A percentile compares a stretch with the other conserved stretches of the same genome.
phyloP scores from a whole-genome alignment of 2,888 invertebrate genomes.

The Cataglyphis cursor region DNA sequence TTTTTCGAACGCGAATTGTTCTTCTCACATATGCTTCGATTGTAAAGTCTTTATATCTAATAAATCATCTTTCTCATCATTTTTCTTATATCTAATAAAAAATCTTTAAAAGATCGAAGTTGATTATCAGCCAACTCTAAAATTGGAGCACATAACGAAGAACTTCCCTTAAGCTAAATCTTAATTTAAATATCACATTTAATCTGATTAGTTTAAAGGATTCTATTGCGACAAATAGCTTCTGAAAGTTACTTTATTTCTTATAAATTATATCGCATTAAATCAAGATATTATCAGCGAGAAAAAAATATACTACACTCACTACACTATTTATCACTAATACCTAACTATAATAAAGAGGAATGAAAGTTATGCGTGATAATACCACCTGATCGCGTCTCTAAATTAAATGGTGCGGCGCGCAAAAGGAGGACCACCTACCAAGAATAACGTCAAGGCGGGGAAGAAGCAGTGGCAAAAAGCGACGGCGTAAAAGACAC shows the following conservation, averaged over 20 bases:
- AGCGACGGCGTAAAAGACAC: slow-evolving; percentile 58
- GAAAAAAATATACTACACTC: background rate
- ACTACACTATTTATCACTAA: background rate
- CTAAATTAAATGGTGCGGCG: slow-evolving; percentile 61
- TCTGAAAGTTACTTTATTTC: background rate
- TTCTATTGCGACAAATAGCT: background rate
- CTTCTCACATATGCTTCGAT: background rate
- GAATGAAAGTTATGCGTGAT: slow-evolving; percentile 26
- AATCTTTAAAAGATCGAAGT: background rate
- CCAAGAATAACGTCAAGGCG: slow-evolving; percentile 62
- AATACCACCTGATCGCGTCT: slow-evolving; percentile 66
- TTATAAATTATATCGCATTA: background rate
- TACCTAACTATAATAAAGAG: background rate
- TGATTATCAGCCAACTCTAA: background rate
- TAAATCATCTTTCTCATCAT: background rate
- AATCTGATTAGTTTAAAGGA: background rate
- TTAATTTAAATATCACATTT: slow-evolving; percentile 2
- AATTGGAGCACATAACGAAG: background rate
- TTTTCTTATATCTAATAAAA: background rate
- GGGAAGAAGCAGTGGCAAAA: slow-evolving; percentile 55
- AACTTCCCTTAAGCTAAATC: background rate
- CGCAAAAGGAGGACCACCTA: slow-evolving; percentile 58
- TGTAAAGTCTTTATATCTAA: background rate
- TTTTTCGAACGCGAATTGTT: background rate
- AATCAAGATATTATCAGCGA: background rate